Evolutionary conservation across 1,140 invertebrate genomes (phyloP).

Genomic region (Drosophila fuyamai): DNA sequence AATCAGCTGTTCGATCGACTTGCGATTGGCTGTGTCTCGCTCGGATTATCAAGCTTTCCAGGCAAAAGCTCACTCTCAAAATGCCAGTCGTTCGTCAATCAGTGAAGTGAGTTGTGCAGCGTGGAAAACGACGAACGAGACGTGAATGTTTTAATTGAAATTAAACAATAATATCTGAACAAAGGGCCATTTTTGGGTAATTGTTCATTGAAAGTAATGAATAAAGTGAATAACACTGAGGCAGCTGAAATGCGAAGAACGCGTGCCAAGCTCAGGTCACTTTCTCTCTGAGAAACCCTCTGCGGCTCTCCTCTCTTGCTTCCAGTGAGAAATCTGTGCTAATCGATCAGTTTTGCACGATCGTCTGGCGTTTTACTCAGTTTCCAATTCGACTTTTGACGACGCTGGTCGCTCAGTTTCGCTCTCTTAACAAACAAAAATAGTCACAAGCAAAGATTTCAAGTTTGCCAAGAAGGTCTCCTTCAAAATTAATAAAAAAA

Average conservation of each 20-base stretch:
- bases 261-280: slow-evolving; percentile 12
- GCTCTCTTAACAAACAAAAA: slow-evolving; percentile 35
- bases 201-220: background rate
- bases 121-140: background rate
- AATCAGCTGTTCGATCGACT: slow-evolving; percentile 28
- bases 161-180: background rate
- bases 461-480: slow-evolving; percentile 42
- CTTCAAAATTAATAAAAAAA: slow-evolving; percentile 30
- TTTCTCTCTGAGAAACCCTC: background rate
- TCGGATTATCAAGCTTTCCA: slow-evolving; percentile 6
- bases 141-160: slow-evolving; percentile 8
- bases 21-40: background rate
- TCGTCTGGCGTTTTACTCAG: slow-evolving; percentile 11
- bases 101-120: background rate
- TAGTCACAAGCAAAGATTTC: slow-evolving; percentile 35
- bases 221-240: background rate
- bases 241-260: slow-evolving; percentile 1
- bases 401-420: background rate
- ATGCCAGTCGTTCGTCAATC: slow-evolving; percentile 1
- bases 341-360: slow-evolving; percentile 16
- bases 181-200: slow-evolving; percentile 5
- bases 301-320: background rate
- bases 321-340: slow-evolving; percentile 28
- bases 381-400: slow-evolving; percentile 1
- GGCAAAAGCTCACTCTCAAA: slow-evolving; percentile 23